These are phyloP conservation scores for Geophilus truncorum DNA, from an alignment of 2,888 invertebrate genomes.

Conservation along the genomic window DNA sequence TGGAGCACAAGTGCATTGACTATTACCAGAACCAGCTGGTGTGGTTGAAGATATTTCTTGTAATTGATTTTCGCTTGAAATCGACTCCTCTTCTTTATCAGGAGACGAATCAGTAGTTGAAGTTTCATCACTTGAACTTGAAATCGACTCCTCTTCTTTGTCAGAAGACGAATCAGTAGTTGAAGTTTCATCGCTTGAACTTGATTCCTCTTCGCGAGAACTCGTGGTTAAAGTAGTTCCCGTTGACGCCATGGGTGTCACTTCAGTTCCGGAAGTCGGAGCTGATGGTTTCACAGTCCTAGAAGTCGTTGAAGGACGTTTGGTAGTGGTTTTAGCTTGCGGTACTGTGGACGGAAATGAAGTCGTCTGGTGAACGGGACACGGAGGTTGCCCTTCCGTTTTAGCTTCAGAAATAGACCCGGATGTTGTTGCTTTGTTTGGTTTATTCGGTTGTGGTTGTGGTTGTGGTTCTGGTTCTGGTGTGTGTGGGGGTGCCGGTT, in stretches of 20 bases:
- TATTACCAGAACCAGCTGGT: too few relatives aligned
- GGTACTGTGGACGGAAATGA: too few relatives aligned
- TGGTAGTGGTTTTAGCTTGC: too few relatives aligned
- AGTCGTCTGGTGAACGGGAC: neutral
- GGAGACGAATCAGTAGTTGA: neutral
- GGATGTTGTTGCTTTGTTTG: neutral
- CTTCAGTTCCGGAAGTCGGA: too few relatives aligned
- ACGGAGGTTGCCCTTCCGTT: neutral
- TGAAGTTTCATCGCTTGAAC: neutral
- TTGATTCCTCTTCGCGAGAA: neutral
- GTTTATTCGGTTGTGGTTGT: neutral
- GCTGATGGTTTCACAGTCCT: too few relatives aligned
- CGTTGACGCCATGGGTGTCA: too few relatives aligned
- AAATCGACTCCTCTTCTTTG: too few relatives aligned
- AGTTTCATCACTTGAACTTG: too few relatives aligned
- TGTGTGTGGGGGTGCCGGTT: too few relatives aligned
- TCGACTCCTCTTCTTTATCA: neutral
- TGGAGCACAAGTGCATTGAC: neutral
- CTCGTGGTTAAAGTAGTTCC: neutral
- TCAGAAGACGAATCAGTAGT: neutral
- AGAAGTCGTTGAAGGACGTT: neutral
- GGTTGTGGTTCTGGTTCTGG: neutral
- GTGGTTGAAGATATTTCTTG: too few relatives aligned
- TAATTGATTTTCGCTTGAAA: neutral
- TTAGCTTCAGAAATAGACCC: neutral